These are phyloP conservation scores for Bagarius yarrelli DNA, from an alignment of 2,113 vertebrate genomes.

Conservation along the genomic window DNA sequence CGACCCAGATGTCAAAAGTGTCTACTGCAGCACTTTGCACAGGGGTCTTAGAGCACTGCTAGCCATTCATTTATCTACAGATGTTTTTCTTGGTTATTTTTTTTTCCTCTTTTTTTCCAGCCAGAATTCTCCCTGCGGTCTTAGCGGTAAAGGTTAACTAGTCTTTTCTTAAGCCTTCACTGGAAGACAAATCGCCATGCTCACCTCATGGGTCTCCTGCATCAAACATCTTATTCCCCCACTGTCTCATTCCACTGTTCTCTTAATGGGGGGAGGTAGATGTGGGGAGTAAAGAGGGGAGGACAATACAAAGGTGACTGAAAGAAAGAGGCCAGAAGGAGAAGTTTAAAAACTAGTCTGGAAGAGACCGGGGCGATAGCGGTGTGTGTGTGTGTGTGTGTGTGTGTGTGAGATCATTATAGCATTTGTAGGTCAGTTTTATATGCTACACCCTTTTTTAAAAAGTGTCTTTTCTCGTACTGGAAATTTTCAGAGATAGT, in stretches of 20 bases:
- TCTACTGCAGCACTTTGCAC: constrained; percentile 50
- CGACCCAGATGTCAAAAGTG: constrained; percentile 56
- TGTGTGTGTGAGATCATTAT: neutral
- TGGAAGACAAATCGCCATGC: constrained; percentile 55
- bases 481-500: too few species aligned
- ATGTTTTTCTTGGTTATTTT: constrained; percentile 50
- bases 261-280: neutral
- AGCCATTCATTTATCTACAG: constrained; percentile 49
- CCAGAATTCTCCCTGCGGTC: constrained; percentile 47
- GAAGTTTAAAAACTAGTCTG: neutral
- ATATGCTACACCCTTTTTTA: too few species aligned
- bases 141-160: constrained; percentile 60
- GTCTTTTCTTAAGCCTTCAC: constrained; percentile 60
- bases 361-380: neutral
- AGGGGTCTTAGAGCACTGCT: constrained; percentile 32
- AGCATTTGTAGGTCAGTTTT: neutral
- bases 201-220: constrained; percentile 41
- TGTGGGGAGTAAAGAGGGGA: constrained; percentile 4
- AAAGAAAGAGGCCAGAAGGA: constrained; percentile 33
- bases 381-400: neutral
- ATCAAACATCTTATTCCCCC: constrained; percentile 39
- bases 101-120: constrained; percentile 25
- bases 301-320: constrained; percentile 23
- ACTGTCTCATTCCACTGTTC: constrained; percentile 39
- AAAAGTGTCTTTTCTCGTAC: too few species aligned